phyloP scores from a whole-genome alignment of 2,888 invertebrate genomes.

The Leptura quadrifasciata region DNA sequence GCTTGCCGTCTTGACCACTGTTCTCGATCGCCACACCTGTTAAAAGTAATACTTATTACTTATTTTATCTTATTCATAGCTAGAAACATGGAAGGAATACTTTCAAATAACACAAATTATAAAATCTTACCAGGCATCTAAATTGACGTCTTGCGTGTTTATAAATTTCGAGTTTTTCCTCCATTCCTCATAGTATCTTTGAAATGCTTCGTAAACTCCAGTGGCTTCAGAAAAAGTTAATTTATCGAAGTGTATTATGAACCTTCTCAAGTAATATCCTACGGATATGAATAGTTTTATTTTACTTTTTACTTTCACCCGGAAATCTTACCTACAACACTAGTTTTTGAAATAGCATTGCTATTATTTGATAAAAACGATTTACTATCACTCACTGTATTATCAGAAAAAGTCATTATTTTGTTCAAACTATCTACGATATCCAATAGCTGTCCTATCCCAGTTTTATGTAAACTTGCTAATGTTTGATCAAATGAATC shows the following conservation, averaged over 20 bases:
- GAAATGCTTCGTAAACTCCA: conserved; percentile 83
- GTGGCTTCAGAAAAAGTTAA: conserved; percentile 90
- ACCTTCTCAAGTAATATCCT: conserved; percentile 89
- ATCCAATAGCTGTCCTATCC: conserved; percentile 71
- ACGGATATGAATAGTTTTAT: conserved; percentile 66
- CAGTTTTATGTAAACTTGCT: conserved; percentile 77
- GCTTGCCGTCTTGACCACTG: conserved; percentile 93
- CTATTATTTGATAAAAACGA: conserved; percentile 38
- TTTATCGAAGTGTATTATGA: conserved; percentile 88
- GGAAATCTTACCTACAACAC: conserved; percentile 78
- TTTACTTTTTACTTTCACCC: neutral
- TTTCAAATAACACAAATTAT: neutral
- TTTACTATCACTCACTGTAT: conserved; percentile 47
- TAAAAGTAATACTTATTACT: conserved; percentile 17
- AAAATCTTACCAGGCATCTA: conserved; percentile 59
- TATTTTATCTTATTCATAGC: neutral
- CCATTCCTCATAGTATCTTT: conserved; percentile 77
- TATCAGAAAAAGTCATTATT: conserved; percentile 60
- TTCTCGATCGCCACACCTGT: conserved; percentile 76
- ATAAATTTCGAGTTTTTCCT: conserved; percentile 51
- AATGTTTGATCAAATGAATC: conserved; percentile 78
- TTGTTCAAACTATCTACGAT: conserved; percentile 66
- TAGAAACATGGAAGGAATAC: neutral
- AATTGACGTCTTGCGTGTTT: conserved; percentile 47
- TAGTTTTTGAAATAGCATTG: conserved; percentile 77